Evolutionary conservation across 2,888 invertebrate species (phyloP), one percentile per base, ranked within the genome.

Genomic region (Hypomecis atomaria): DNA sequence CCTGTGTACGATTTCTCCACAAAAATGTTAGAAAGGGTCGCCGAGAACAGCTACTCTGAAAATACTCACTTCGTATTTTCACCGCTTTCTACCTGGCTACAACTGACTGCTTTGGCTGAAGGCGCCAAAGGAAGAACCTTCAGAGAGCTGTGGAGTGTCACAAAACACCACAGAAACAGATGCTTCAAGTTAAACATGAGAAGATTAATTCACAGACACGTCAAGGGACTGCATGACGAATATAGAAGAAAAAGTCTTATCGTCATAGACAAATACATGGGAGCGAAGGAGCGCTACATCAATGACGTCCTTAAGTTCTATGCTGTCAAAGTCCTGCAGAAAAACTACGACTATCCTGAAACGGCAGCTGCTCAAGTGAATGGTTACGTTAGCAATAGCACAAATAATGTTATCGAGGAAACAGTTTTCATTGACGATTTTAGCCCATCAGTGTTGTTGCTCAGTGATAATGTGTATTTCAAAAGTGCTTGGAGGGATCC

Each of bases 1-100:
- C 84, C 87, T 0, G 80, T 81, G 0, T 88, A 87, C 65, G 79
- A 85, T 1, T 90, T 89, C 56, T 86, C 90, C 6, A 67, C 83
- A 6, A 72, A 71, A 37, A 73, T 89, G 43, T 64, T 89, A n/a
- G 84, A 86, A 40, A 78, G 85, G 59, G 85, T 88, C 0, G 68
- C 81, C 0, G 74, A 82, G 42, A 79, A 84, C 7, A 83, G 78
- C 0, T 74, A 78, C 4, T 78, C 76, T 8, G 45, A 13, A 23
- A 23, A 45, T 11, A 44, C 11, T 0, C 89, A 90, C 69, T 90
- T 89, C 56, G 85, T 87, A 0, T 89, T 79, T 61, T 88, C 90
- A 0, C 90, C 90, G 0, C 59, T 89, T 1, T 81, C 85, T 0
- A 83, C 85, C 3, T 90, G 89, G 87, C 61, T 88, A 43, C 89